Base-by-base conservation (phyloP, 2,888 invertebrate species). In the Drosophila kokeensis region DNA sequence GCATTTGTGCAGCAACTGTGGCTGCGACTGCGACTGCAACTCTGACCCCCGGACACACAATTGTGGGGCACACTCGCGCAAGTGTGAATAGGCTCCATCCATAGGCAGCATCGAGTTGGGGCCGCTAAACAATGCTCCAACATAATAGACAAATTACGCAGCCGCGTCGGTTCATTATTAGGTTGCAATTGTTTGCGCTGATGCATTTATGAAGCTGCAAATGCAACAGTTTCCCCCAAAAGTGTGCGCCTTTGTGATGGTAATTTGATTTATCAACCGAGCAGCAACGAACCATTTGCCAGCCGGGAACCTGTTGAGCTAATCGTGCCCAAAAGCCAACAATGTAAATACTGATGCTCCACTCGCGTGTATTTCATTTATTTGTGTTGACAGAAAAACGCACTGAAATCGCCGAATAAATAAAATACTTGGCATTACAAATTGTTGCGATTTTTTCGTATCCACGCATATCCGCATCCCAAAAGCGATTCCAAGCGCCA, bases 381-480 rank as follows among this genome's bases (percentile, higher is more conserved):
- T 86, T 74, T 83, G 79, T 79, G 68, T 54, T 66, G 69, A 64
- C 49, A 67, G 68, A 64, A 52, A 63, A 63, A 18, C 21, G 42
- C 65, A 52, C 59, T 64, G 58, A 71, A 76, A 82, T 78, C 74
- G 78, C 62, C 53, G 63, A 77, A 87, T 87, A 75, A 87, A 90
- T 88, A 89, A 91, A 90, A 90, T 89, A 81, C 83, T 90, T 90
- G 77, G 85, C 90, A 88, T 89, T 84, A 89, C 87, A 90, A 90
- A 87, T 91, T 90, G 90, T 90, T 79, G 86, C 83, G 87, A 89
- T 88, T 91, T 87, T 73, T 40, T 36, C 24, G 54, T 30, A 49
- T 49, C 27, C 24, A 13, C 8, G 36, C 48, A 58, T 45, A 45
- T 53, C 62, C 62, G 60, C 57, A 42, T 52, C 36, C 45, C 49